Evolutionary conservation across 2,797 vertebrate genomes (phyloP), one percentile per base, ranked within the genome.

Genomic region (Tiaroga cobitis): DNA sequence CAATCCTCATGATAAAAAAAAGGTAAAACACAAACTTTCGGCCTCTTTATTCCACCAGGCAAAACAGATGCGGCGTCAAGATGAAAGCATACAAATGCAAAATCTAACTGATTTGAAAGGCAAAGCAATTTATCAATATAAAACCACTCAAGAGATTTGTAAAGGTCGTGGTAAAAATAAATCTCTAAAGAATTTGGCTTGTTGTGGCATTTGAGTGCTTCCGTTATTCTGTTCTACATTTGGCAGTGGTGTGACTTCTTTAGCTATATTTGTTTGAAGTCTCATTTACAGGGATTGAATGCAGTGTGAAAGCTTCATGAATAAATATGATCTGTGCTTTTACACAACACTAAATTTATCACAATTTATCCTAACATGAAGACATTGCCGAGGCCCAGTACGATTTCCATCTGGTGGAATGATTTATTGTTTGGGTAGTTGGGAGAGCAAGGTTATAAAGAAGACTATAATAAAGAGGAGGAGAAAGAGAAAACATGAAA

Each of bases 311-410:
- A 59, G 75, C 75, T 43, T 79, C 65, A 56, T 78, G 65, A 84
- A 78, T 78, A 79, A 84, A 84, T 69, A 78, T 78, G 63, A 51
- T 39, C 46, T 84, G 49, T 84, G 74, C 82, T 83, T 83, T 76
- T 67, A 83, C 46, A 83, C 82, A 83, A 67, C 59, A 76, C 59
- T 51, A 75, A 43, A 83, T 76, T 83, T 61, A 77, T 84, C 51
- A 56, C 75, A 70, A 70, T 59, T 70, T 46, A 69, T 34, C 41
- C 67, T 78, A 84, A 69, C 61, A 77, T 32, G 63, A 77, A 77
- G 41, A 75, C 81, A 78, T 65, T 39, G 46, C 34, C 9, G 63
- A 78, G 19, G 63, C 82, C 46, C 26, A 10, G 4, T 73, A 68
- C 10, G 7, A 67, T 76, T 83, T 83, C 70, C 46, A 43, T 84